Base-by-base conservation (phyloP, 2,797 vertebrate genomes). In the Sebastes hopkinsi region DNA sequence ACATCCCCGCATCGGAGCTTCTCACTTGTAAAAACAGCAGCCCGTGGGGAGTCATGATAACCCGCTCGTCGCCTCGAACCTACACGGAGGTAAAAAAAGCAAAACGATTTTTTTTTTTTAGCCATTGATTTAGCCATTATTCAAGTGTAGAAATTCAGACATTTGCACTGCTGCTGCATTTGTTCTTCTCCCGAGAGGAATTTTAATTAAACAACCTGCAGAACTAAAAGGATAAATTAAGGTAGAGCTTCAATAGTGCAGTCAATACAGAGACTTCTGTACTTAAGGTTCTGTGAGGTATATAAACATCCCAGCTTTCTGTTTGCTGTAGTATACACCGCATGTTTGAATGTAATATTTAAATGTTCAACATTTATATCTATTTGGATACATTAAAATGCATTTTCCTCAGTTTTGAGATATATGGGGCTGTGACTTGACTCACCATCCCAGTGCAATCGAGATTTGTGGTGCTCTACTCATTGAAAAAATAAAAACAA, bases 41-140 rank as follows among this genome's bases (percentile, higher is more conserved):
- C 11, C 99, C 99, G 0, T 99, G 96, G 52, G 97, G 94, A 70
- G 97, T 98, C 91, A 96, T 93, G 77, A 98, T 95, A 81, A 99
- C 91, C 68, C 97, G 95, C 7, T 99, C 97, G 64, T 97, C 95
- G 0, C 92, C 95, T 91, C 94, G 97, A 84, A 99, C 95, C 99
- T 99, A 71, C 32, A 27, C 4, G 23, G n/a, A 6, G 73, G 23
- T 6, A 6, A 18, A 23, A 72, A 50, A 58, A 12, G 11, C 2
- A 1, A 20, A 30, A 14, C 0, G 2, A 5, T 36, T 29, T 22
- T 20, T 36, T 29, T 68, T 58, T 64, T 18, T 5, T 22, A 42
- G 38, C 10, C 22, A 69, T 5, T 23, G 10, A 69, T 81, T 22
- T 18, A 34, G 16, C 12, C 25, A 50, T 71, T 78, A 23, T 58